Evolutionary conservation across 2,888 invertebrate genomes (phyloP).

Genomic region (Altica lythri): DNA sequence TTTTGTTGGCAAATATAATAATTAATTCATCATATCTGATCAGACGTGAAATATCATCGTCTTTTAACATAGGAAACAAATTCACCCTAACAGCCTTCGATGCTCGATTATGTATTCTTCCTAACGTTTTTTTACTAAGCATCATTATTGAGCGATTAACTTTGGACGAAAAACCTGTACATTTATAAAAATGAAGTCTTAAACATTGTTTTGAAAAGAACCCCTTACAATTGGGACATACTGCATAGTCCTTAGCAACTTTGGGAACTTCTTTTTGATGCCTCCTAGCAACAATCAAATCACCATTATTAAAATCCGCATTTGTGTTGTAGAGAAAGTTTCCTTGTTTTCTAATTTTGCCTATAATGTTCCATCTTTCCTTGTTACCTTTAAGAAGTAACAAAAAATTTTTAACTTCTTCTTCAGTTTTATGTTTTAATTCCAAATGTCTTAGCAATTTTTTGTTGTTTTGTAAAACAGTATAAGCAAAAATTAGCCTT

Average conservation of each 20-base stretch:
- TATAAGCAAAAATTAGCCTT: constrained; percentile 21
- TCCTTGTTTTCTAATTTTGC: constrained; percentile 13
- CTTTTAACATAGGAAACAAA: constrained; percentile 19
- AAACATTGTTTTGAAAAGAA: constrained; percentile 18
- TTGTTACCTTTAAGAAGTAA: constrained; percentile 4
- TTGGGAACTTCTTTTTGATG: not conserved
- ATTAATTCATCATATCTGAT: constrained; percentile 23
- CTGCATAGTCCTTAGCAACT: constrained; percentile 9
- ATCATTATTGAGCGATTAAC: not conserved
- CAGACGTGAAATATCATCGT: constrained; percentile 5
- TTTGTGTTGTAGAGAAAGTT: constrained; percentile 18
- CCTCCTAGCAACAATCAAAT: constrained; percentile 16
- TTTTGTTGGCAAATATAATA: constrained; percentile 22
- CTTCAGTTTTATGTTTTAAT: constrained; percentile 9
- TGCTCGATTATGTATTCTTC: constrained; percentile 8
- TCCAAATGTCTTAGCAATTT: constrained; percentile 19
- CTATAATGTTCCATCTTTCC: constrained; percentile 10
- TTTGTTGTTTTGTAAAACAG: constrained; percentile 20
- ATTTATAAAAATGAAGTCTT: constrained; percentile 10
- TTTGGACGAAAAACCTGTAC: no score
- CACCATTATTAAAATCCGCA: constrained; percentile 12
- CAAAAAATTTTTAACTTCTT: constrained; percentile 18
- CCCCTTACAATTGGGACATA: constrained; percentile 18
- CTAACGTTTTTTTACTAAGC: constrained; percentile 3
- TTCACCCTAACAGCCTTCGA: constrained; percentile 7